Base-by-base conservation (phyloP, 2,888 invertebrate species). In the Drosophila birchii region DNA sequence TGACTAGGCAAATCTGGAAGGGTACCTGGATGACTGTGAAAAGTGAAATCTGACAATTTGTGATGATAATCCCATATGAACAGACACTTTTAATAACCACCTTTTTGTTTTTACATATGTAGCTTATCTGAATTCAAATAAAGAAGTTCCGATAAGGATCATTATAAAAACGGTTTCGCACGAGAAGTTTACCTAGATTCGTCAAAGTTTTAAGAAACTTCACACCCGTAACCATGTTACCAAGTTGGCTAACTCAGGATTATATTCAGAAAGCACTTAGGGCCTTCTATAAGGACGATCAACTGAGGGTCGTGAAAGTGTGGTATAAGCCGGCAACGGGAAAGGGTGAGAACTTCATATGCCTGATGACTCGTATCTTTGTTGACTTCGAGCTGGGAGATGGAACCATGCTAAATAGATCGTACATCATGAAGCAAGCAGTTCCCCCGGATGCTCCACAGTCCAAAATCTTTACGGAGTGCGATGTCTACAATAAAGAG, bases 261-360 rank as follows among this genome's bases (percentile, higher is more conserved):
- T 89, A 84, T 34, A 39, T 88, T 11, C 75, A 81, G 62, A 39
- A 54, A 0, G 71, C 64, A 3, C 56, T 88, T 5, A 55, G 54
- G 16, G 12, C 8, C 1, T 77, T 67, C 55, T 34, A 57, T 44
- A 69, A 75, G 20, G 78, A 85, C 70, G 32, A 54, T 0, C 32
- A 69, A 23, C 36, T 86, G 1, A 38, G 34, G 2, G 58, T 88
- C 4, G 45, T 47, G 9, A 76, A 76, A 6, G 29, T 89, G n/a
- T 67, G 61, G 55, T 69, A 78, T 2, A 59, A 71, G 9, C 68
- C 78, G 16, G 89, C 81, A 8, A 66, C 77, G 0, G 74, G 41
- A 14, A 89, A 77, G 59, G 89, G 85, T 9, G 83, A 84, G 7
- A 89, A 88, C 39, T 88, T 66, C 59, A 75, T 80, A 9, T 79